phyloP scores from a whole-genome alignment of 2,797 vertebrate species.

The Linurgus olivaceus region DNA sequence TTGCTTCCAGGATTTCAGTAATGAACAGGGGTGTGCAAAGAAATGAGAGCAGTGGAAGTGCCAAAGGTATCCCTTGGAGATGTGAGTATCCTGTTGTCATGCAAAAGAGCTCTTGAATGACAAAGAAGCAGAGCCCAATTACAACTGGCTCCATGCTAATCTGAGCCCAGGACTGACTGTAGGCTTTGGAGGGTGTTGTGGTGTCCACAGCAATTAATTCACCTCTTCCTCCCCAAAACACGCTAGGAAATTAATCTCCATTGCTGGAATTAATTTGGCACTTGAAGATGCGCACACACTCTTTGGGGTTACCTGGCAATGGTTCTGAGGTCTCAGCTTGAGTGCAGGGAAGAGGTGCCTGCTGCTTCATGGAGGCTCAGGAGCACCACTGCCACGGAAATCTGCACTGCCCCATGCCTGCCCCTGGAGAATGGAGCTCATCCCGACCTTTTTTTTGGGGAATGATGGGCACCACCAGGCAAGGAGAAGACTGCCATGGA shows the following conservation, averaged over 20 bases:
- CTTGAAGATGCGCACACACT: background rate
- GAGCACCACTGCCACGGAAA: background rate
- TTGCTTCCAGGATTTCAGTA: slow-evolving; percentile 67
- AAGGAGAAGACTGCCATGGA: background rate
- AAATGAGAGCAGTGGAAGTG: slow-evolving; percentile 68
- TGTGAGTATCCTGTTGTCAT: slow-evolving; percentile 70
- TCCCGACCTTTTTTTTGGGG: background rate
- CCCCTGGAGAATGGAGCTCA: background rate
- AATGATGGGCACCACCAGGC: background rate
- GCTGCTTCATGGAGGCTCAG: background rate
- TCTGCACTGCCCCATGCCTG: background rate
- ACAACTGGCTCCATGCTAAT: slow-evolving; percentile 63
- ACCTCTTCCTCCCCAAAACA: slow-evolving; percentile 71
- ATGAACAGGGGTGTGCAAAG: slow-evolving; percentile 64
- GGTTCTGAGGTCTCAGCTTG: slow-evolving; percentile 24
- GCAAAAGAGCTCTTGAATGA: slow-evolving; percentile 72
- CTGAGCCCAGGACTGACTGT: slow-evolving; percentile 48
- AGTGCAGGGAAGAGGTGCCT: background rate
- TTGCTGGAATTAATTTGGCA: slow-evolving; percentile 71
- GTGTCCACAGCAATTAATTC: slow-evolving; percentile 70
- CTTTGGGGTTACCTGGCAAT: slow-evolving; percentile 65
- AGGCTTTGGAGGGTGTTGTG: slow-evolving; percentile 48
- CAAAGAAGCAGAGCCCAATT: slow-evolving; percentile 70
- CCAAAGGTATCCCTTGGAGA: slow-evolving; percentile 78
- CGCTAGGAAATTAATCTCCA: slow-evolving; percentile 70